phyloP scores from a whole-genome alignment of 2,797 vertebrate species.

The Pithecia hirsuta region DNA sequence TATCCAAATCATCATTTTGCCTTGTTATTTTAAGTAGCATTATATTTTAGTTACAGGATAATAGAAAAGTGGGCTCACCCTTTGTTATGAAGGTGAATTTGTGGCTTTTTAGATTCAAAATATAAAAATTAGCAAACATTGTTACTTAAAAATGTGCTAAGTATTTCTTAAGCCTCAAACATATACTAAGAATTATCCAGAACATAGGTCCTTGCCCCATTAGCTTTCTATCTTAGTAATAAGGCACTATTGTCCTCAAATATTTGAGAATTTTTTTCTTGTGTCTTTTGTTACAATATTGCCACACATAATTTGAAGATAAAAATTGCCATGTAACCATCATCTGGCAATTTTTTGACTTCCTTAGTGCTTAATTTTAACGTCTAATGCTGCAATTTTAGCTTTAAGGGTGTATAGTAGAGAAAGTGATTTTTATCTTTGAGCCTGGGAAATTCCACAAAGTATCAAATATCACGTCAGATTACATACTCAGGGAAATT shows the following conservation, averaged over 20 bases:
- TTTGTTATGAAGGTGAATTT: background rate
- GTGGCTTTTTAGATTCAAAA: background rate
- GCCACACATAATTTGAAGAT: background rate
- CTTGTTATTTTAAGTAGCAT: background rate
- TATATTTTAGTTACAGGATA: background rate
- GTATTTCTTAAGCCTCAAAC: background rate
- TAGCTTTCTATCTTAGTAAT: background rate
- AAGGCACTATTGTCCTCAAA: background rate
- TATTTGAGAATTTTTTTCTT: background rate
- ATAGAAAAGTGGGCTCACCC: background rate
- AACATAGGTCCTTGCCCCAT: background rate
- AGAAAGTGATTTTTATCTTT: conserved; percentile 17
- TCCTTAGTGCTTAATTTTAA: background rate
- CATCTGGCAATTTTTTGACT: background rate
- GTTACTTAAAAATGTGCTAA: background rate
- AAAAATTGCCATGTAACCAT: background rate
- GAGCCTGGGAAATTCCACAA: background rate
- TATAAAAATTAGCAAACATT: background rate
- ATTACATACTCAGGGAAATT: background rate
- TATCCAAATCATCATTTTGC: background rate
- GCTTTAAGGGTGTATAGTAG: background rate
- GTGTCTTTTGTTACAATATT: background rate
- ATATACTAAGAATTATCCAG: background rate
- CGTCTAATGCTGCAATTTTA: background rate
- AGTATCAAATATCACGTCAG: background rate